Percentiles rank a stretch among this genome's conserved stretches.
These are phyloP conservation scores for Poeciliopsis retropinna DNA, from an alignment of 2,113 vertebrate genomes.

Conservation along the genomic window DNA sequence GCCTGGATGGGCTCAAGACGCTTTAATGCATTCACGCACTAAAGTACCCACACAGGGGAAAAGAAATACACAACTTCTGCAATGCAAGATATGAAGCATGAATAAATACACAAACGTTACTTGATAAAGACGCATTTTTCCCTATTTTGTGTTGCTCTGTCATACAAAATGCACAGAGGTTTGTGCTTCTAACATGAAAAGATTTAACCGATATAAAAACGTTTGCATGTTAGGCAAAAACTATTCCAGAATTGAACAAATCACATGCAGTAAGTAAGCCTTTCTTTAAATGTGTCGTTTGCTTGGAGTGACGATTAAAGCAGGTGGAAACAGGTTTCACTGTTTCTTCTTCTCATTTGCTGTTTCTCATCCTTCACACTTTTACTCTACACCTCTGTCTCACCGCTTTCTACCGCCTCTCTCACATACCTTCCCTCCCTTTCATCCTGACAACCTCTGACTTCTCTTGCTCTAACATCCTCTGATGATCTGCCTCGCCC, in stretches of 20 bases:
- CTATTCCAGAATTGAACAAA: not conserved
- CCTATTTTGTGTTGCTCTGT: too few species aligned
- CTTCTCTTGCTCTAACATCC: constrained; percentile 16
- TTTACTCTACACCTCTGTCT: constrained; percentile 29
- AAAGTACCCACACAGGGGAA: not conserved
- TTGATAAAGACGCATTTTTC: not conserved
- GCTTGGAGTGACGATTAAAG: constrained; percentile 21
- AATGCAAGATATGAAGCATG: constrained; percentile 3
- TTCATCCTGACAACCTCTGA: constrained; percentile 2
- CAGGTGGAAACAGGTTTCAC: not conserved
- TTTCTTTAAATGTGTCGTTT: not conserved
- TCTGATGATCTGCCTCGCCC: constrained; percentile 21
- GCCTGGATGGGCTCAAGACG: constrained; percentile 49
- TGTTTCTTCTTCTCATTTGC: not conserved
- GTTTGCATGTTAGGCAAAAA: not conserved
- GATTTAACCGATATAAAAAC: not conserved
- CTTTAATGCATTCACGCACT: constrained; percentile 28
- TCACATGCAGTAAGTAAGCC: not conserved
- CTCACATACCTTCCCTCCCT: constrained; percentile 9
- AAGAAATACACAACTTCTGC: constrained; percentile 18
- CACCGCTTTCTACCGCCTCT: not conserved
- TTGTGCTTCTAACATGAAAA: not conserved
- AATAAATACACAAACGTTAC: too few species aligned
- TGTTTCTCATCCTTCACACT: constrained; percentile 1
- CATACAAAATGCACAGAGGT: not conserved